Evolutionary conservation across 2,113 vertebrate species (phyloP).

Genomic region (Crocuta crocuta): DNA sequence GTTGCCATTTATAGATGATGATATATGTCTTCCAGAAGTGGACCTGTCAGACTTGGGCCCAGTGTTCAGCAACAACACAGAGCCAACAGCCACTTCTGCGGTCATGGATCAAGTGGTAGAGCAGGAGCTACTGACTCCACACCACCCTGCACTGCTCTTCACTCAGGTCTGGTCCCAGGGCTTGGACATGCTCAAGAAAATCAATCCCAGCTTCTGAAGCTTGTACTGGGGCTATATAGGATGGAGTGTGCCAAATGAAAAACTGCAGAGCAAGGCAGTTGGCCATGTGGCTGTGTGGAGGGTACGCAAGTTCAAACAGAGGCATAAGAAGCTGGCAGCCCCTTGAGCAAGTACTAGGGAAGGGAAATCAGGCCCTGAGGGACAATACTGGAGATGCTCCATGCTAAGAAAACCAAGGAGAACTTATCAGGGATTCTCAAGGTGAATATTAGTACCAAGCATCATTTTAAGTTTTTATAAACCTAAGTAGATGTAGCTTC

Average conservation of each 20-base stretch:
- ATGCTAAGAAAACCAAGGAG: neutral
- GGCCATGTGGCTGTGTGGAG: no score
- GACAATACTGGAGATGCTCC: neutral
- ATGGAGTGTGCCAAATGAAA: neutral
- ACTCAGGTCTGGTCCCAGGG: neutral
- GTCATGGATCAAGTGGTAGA: no score
- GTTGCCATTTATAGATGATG: no score
- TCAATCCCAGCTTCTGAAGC: no score
- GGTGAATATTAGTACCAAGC: neutral
- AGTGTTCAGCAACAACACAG: neutral
- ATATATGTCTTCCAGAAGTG: neutral
- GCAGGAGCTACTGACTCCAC: neutral
- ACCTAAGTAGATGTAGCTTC: neutral
- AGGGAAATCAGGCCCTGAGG: neutral
- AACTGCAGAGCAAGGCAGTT: neutral
- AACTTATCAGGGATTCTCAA: neutral
- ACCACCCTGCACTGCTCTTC: neutral
- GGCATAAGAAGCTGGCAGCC: neutral
- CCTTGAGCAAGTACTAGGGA: neutral
- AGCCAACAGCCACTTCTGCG: neutral
- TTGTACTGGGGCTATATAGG: neutral
- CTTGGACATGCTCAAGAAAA: no score
- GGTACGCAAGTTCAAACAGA: neutral
- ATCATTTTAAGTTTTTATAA: neutral
- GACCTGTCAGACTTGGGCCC: neutral